Percentiles rank a stretch among this genome's conserved stretches.
Conservation (phyloP, 2,113 vertebrate genomes). For the Turdus rufiventris region DNA sequence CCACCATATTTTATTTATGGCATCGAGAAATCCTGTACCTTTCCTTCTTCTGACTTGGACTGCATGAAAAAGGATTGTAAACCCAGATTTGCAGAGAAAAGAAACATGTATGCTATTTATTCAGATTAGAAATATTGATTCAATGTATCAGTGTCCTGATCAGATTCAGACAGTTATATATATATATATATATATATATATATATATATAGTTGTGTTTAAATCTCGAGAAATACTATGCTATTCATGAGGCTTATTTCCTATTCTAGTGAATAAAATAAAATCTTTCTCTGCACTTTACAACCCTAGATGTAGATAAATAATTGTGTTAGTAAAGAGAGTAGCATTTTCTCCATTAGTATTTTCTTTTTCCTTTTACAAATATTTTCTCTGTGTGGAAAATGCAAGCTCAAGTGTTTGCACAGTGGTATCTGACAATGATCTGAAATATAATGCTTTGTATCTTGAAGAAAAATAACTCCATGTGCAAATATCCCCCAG, state of each 20-base stretch:
- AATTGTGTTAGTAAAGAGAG: not conserved
- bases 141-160: constrained; percentile 2
- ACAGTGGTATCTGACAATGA: not conserved
- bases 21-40: constrained; percentile 32
- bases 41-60: not conserved
- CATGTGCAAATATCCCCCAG: not conserved
- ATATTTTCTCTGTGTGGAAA: not conserved
- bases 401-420: not conserved
- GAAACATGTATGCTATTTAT: not conserved
- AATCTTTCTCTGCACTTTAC: constrained; percentile 23
- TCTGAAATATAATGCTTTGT: not conserved
- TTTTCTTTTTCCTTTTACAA: constrained; percentile 35
- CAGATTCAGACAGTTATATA: not conserved
- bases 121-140: constrained; percentile 27
- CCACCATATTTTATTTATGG: constrained; percentile 39
- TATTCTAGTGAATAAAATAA: constrained; percentile 16
- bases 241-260: constrained; percentile 14
- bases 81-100: constrained; percentile 14
- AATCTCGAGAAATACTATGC: not conserved
- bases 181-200: not conserved
- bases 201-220: not conserved
- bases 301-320: not conserved
- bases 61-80: not conserved
- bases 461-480: not conserved
- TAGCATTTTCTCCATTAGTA: not conserved